phyloP scores from a whole-genome alignment of 2,888 invertebrate genomes.

The Dryobotodes eremita region DNA sequence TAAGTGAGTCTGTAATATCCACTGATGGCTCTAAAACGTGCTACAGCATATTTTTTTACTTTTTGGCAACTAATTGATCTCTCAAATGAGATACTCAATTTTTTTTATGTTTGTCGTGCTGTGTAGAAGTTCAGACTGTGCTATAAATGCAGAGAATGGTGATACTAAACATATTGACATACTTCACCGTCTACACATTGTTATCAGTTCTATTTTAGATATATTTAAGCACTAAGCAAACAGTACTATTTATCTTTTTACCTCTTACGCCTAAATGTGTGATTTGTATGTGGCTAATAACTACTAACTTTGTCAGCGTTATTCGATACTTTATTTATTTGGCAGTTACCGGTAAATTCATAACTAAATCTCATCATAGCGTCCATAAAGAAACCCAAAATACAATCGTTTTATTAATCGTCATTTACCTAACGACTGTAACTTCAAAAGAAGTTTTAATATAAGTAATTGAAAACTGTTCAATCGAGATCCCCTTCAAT shows the following conservation, averaged over 20 bases:
- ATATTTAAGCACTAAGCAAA: neutral
- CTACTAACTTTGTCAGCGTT: neutral
- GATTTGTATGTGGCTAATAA: neutral
- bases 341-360: neutral
- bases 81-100: neutral
- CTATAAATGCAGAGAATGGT: neutral
- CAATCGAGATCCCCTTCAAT: neutral
- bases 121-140: neutral
- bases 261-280: neutral
- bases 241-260: neutral
- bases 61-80: neutral
- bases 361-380: no score
- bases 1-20: no score
- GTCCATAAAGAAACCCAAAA: neutral
- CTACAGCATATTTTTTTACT: no score
- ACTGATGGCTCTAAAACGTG: no score
- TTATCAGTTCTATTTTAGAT: conserved; percentile 1
- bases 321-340: neutral
- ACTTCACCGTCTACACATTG: neutral
- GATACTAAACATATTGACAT: neutral
- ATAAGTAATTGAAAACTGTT: neutral
- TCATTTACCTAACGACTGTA: no score
- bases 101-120: neutral
- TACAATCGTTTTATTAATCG: neutral
- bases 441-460: neutral